Base-by-base conservation (phyloP, 2,113 vertebrate species). In the Cranoglanis bouderius region DNA sequence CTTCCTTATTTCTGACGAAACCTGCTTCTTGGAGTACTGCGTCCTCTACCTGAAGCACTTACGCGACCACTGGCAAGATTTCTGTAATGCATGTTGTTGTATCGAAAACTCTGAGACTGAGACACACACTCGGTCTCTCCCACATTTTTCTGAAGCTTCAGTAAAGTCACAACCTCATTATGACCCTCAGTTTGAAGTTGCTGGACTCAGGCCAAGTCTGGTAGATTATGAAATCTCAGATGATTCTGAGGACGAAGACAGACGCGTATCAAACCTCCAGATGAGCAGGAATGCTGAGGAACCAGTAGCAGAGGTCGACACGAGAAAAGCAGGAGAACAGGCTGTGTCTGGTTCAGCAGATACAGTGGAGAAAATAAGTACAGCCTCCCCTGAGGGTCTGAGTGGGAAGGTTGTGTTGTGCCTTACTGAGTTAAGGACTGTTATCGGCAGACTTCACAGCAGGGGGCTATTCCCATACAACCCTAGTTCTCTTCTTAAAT, bases 1-100 rank as follows among this genome's bases (percentile, higher is more conserved):
- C 92, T 99, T 99, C 91, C 94, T 99, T 88, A 99, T 99, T 93
- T 99, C 98, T 12, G 93, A 96, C 0, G 98, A 99, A 93, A 99
- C 98, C 88, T 98, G 98, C 90, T 99, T 99, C 74, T 92, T 99
- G 88, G 97, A 99, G 89, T 99, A 99, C 92, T 94, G 98, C 35
- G 97, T 99, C 40, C 96, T 94, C 10, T 99, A 98, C 92, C 94
- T 99, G 57, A 98, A 97, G 90, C 94, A 96, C 21, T 94, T 99
- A 1, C 67, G 89, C n/a, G 92, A 92, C 61, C 96, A 97, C 83
- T 96, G 96, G 96, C 86, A n/a, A 26, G 89, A 92, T 1, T 98
- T 98, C 87, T 88, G 91, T 6, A 89, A 80, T 0, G 87, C 94
- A 4, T 98, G 97, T 87, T 87, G 81, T 35, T 67, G 35, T 80